Conservation (phyloP, 92 coral and sea anemone species). For the Bergia puertoricense region DNA sequence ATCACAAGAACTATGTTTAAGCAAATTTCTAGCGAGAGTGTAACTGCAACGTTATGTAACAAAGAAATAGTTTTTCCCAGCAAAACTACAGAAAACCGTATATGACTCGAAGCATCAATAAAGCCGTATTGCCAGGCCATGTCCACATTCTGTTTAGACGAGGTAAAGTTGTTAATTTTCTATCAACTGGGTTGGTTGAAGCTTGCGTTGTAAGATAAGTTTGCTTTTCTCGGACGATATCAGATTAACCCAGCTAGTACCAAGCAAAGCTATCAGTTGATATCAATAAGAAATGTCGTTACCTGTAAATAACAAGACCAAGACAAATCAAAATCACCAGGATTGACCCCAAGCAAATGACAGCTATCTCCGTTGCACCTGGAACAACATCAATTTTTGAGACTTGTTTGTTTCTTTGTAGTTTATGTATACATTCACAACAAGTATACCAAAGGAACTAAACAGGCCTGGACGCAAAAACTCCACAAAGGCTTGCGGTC, state of each 20-base stretch:
- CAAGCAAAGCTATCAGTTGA: no score
- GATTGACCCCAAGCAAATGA: constrained; percentile 66
- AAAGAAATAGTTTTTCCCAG: background rate
- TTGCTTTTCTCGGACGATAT: no score
- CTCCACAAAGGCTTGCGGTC: no score
- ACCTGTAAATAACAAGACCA: constrained; percentile 79
- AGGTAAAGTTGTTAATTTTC: background rate
- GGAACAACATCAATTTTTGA: background rate
- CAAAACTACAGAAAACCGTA: no score
- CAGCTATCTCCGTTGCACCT: constrained; percentile 76
- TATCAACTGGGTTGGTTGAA: background rate
- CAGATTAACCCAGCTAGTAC: no score
- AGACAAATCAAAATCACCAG: constrained; percentile 58
- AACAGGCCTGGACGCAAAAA: no score
- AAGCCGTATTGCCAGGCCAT: background rate
- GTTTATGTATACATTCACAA: no score
- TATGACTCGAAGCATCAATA: background rate
- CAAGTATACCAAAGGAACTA: no score
- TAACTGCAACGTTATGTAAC: background rate
- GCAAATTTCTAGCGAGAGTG: no score
- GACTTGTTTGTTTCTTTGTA: background rate
- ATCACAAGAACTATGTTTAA: no score
- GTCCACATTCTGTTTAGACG: background rate
- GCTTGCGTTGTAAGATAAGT: no score
- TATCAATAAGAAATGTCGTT: background rate